Percentiles rank a stretch among this genome's conserved stretches.
Evolutionary conservation across 2,888 invertebrate species (phyloP).

Genomic region (Clusia tigrina): DNA sequence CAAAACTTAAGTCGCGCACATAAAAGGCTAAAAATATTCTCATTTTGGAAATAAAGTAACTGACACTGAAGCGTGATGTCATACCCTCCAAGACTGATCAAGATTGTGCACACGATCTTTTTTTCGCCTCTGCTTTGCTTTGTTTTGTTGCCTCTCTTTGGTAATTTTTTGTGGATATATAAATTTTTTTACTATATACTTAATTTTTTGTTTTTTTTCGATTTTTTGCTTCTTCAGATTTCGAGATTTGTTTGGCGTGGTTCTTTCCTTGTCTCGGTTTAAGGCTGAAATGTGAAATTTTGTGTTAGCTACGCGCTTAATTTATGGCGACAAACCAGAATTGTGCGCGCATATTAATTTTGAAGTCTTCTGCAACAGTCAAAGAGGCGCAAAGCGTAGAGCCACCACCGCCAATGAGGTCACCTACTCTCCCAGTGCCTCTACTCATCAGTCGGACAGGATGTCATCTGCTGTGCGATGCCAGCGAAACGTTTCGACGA

Average conservation of each 20-base stretch:
- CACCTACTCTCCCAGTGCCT: no score
- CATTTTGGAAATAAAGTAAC: conserved; percentile 13
- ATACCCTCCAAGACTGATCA: conserved; percentile 5
- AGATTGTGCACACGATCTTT: neutral
- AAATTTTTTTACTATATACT: neutral
- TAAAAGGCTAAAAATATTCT: neutral
- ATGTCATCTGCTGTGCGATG: no score
- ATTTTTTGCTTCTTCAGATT: neutral
- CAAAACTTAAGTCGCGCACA: no score
- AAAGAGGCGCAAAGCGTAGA: conserved; percentile 23
- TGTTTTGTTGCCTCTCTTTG: no score
- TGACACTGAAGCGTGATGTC: conserved; percentile 21
- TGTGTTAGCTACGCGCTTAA: conserved; percentile 7
- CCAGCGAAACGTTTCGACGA: no score
- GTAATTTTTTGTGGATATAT: conserved; percentile 2
- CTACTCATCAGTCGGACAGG: no score
- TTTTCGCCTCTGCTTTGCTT: no score
- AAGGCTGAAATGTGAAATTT: conserved; percentile 15
- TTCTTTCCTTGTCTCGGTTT: conserved; percentile 11
- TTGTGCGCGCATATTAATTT: neutral
- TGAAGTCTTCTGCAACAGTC: neutral
- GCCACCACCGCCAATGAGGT: no score
- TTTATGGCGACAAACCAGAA: neutral
- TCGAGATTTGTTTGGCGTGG: neutral
- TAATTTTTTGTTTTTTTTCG: conserved; percentile 6